Evolutionary conservation across 2,888 invertebrate genomes (phyloP), one percentile per base, ranked within the genome.

Genomic region (Piscicola geometra): DNA sequence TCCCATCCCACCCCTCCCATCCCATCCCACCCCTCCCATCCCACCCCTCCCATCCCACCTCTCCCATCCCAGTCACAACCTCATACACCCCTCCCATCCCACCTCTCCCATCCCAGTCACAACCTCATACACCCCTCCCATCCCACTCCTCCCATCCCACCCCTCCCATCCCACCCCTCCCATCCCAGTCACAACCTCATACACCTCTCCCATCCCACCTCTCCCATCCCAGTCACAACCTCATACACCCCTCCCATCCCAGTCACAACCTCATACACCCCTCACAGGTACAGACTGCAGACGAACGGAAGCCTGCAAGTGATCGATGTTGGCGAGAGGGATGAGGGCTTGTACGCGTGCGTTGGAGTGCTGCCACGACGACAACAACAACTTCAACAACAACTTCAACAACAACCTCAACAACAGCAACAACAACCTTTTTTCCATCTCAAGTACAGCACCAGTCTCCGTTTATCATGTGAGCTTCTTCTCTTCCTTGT

Each of bases 31-130:
- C 75, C 33, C 72, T 66, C 30, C 72, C 72, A 30, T 76, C 64
- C 12, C 68, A 52, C 33, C 77, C 79, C 41, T 41, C 15, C 15
- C 41, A 5, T 15, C 41, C 41, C 5, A 18, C 68, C 78, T 60
- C 56, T 78, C 80, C 79, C 80, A 75, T 36, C 80, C 80, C 73
- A 80, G 77, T 69, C 80, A 80, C 12, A 77, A 78, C n/a, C 77
- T 77, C 32, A 76, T 64, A 52, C 79, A 78, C 1, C 78, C 79
- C 41, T 75, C 75, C 30, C n/a, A n/a, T n/a, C n/a, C n/a, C n/a
- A n/a, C n/a, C n/a, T n/a, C n/a, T n/a, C n/a, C n/a, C 32, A 74
- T 15, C 80, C 77, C n/a, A 78, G 47, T 32, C 77, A 77, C 9
- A 77, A 76, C 33, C 72, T 66, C 30, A 72, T 70, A 30, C 75